Evolutionary conservation across 2,113 vertebrate species (phyloP).

Genomic region (Hipposideros armiger): DNA sequence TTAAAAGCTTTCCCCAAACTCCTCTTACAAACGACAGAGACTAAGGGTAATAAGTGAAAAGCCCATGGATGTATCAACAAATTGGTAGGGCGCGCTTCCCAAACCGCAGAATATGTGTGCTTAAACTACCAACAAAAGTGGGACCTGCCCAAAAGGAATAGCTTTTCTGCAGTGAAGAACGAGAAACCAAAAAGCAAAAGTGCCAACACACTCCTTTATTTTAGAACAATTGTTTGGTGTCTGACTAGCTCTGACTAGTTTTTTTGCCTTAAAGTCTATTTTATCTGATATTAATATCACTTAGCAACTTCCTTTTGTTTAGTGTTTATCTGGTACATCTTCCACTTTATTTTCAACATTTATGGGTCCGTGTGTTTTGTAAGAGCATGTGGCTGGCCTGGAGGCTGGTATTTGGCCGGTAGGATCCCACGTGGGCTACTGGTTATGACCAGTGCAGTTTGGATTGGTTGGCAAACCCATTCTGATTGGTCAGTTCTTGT

Average conservation of each 20-base stretch:
- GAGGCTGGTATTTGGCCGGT: not conserved
- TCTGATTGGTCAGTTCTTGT: not conserved
- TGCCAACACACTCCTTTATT: rapidly evolving
- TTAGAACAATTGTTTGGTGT: not conserved
- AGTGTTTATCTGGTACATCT: not conserved
- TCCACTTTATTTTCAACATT: not conserved
- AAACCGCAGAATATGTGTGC: not conserved
- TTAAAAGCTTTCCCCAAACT: not conserved
- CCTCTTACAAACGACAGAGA: not conserved
- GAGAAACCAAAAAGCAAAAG: not conserved
- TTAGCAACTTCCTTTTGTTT: not conserved
- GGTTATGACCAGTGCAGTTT: not conserved
- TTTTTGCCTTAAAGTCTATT: not conserved
- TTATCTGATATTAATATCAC: not conserved
- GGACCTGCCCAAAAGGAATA: not conserved
- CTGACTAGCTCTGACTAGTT: not conserved
- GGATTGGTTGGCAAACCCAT: not conserved
- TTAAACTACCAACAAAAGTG: not conserved
- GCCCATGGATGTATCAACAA: not conserved
- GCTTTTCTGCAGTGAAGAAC: not conserved
- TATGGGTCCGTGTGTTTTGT: not conserved
- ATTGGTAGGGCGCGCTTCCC: not conserved
- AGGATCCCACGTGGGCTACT: not conserved
- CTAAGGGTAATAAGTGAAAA: not conserved
- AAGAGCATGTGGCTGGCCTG: not conserved